A percentile compares a stretch with the other conserved stretches of the same genome.
Conservation (phyloP, 2,113 vertebrate species). For the Piaya cayana region DNA sequence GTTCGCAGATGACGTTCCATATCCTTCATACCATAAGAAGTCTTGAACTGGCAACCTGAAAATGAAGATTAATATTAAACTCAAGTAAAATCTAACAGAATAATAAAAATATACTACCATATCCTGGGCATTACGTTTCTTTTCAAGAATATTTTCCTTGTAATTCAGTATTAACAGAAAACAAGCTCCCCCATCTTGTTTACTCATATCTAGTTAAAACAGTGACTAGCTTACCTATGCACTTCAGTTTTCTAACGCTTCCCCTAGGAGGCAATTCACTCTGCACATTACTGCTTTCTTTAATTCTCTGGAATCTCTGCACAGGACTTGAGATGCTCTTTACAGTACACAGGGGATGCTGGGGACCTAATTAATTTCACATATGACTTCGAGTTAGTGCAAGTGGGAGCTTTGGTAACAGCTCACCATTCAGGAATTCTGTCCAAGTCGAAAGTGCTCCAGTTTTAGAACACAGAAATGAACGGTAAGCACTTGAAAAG, state of each 20-base stretch:
- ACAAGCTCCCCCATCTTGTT: not conserved
- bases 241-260: not conserved
- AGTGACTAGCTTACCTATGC: not conserved
- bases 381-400: not conserved
- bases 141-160: not conserved
- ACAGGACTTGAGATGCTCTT: not conserved
- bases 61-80: not conserved
- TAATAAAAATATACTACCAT: not conserved
- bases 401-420: not conserved
- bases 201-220: not conserved
- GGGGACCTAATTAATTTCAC: not conserved
- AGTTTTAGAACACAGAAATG: not conserved
- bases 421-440: not conserved
- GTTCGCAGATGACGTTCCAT: constrained; percentile 96
- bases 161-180: not conserved
- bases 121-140: not conserved
- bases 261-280: not conserved
- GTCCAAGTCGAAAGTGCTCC: not conserved
- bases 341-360: not conserved
- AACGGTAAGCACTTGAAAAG: not conserved
- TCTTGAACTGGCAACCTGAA: constrained; percentile 95
- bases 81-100: not conserved
- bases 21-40: constrained; percentile 97
- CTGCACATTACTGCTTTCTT: not conserved
- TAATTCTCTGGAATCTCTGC: not conserved